Evolutionary conservation across 2,888 invertebrate species (phyloP), one percentile per base, ranked within the genome.

Genomic region (Chrysina gloriosa): DNA sequence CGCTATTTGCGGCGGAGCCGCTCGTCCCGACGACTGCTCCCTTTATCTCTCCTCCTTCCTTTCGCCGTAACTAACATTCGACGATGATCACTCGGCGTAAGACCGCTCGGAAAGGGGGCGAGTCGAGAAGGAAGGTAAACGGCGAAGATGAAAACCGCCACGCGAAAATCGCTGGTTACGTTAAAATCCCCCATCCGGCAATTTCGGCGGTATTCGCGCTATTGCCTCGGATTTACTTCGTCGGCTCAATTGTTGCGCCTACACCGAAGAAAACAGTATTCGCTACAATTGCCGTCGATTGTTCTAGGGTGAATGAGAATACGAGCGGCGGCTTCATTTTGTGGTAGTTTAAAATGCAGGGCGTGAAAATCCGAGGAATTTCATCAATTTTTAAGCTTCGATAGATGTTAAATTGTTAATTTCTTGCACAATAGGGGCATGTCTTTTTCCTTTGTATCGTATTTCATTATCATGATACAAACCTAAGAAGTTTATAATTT

Each of bases 1-100:
- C 74, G 79, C 81, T 80, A 81, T 81, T 82, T 82, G 82, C 78
- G 82, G 82, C 75, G 77, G 77, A 79, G 81, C 81, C 77, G 78
- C 76, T 77, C 80, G 78, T 81, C 81, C 63, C 68, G 25, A 77
- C 75, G 77, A 50, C 25, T 78, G 77, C 73, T 78, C 76, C 70
- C 70, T 72, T 74, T 74, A 75, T 74, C 73, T 71, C 54, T 77
- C 75, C 75, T 77, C 78, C 70, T 75, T 77, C 77, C 76, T 77
- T 77, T 73, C 75, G 71, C 75, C 76, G 77, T 23, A 31, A 23
- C 56, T 23, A 23, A 47, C 47, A 23, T 21, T 47, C 7, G 11
- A 25, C 39, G 58, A 58, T 39, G 14, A 39, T 39, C 56, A 19
- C 56, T 9, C 39, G 23, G 39, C 14, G 25, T 58, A 39, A 58